A percentile compares a stretch with the other conserved stretches of the same genome.
phyloP scores from a whole-genome alignment of 1,140 invertebrate species.

The Oedothorax gibbosus region DNA sequence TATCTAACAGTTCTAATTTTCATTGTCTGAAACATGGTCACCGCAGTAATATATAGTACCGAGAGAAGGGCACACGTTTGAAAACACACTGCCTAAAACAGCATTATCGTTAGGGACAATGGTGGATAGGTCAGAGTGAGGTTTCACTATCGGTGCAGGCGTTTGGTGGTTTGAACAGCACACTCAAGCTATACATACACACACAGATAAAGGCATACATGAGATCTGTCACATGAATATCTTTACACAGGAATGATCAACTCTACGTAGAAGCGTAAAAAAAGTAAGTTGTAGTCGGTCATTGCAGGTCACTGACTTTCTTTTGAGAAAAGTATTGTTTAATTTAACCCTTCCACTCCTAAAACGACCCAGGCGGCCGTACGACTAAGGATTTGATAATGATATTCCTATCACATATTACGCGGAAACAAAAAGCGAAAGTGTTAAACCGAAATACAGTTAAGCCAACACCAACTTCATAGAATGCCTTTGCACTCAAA shows the following conservation, averaged over 20 bases:
- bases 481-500: too few relatives aligned
- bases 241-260: slow-evolving; percentile 47
- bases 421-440: too few relatives aligned
- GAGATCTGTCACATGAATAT: neutral
- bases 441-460: too few relatives aligned
- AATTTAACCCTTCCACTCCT: too few relatives aligned
- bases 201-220: slow-evolving; percentile 33
- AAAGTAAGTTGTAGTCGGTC: slow-evolving; percentile 19
- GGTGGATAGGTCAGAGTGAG: slow-evolving; percentile 46
- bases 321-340: neutral
- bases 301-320: neutral
- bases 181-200: slow-evolving; percentile 39
- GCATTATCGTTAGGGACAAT: slow-evolving; percentile 46
- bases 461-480: too few relatives aligned
- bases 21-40: too few relatives aligned
- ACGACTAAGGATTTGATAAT: too few relatives aligned
- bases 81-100: slow-evolving; percentile 56
- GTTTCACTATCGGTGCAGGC: slow-evolving; percentile 37
- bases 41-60: too few relatives aligned
- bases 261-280: neutral
- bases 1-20: too few relatives aligned
- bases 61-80: slow-evolving; percentile 43
- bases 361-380: too few relatives aligned
- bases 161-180: slow-evolving; percentile 9
- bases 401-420: too few relatives aligned